Base-by-base conservation (phyloP, 2,113 vertebrate genomes). In the Oncorhynchus nerka region DNA sequence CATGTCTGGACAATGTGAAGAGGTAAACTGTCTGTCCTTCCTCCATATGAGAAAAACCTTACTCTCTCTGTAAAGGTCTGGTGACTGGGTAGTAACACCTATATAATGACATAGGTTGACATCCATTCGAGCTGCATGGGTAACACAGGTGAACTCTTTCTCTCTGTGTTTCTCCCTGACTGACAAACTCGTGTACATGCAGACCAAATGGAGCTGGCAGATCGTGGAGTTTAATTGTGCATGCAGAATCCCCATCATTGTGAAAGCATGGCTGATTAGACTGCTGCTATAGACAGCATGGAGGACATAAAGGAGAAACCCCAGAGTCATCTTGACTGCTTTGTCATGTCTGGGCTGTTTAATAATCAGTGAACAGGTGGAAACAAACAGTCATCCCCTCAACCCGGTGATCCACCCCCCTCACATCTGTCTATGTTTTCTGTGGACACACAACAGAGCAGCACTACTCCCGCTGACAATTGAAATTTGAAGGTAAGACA, bases 291-390 rank as follows among this genome's bases (percentile, higher is more conserved):
- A 39, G 49, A 71, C 67, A 69, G 67, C 67, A 20, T 30, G 57
- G 32, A 57, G 9, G 66, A 74, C 13, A 75, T 39, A 74, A 39
- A 78, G 65, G 66, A 51, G 30, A 74, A 64, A 19, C 67, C 66
- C 39, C 22, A 30, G 71, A 74, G 67, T 51, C 39, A 55, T 59
- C 45, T 20, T 20, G 2, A 32, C 64, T 75, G 39, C 39, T 75
- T 49, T 45, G 71, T 74, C 78, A 79, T 24, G 16, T 77, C 70
- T 75, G 71, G n/a, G 57, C 74, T 64, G 73, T 69, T 78, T 74
- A 5, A 65, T 67, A 67, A 75, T 66, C 19, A 71, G 15, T 75
- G 48, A 81, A 64, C 8, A 51, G 32, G 34, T 26, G 3, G 48
- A 11, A 55, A 28, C 32, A 9, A 19, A 5, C 39, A 8, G 24